Base-by-base conservation (phyloP, 1,140 invertebrate species). In the Aphelenchoides avenae region DNA sequence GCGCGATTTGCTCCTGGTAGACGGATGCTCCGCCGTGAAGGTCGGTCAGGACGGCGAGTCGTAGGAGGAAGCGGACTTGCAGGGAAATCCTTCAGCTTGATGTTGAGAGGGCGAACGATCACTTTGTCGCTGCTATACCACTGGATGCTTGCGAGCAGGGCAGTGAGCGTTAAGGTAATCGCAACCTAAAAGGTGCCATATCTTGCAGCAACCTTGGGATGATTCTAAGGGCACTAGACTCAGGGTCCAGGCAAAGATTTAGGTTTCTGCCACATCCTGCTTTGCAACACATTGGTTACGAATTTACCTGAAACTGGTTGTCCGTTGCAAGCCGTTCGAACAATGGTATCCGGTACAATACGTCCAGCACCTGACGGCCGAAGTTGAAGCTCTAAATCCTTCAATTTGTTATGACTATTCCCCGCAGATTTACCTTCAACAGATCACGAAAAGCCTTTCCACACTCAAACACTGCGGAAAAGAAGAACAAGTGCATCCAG, bases 401-500 rank as follows among this genome's bases (percentile, higher is more conserved):
- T 31, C 18, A 11, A 20, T 31, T 20, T 6, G 3, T 11, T 33
- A n/a, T 11, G 11, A 20, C 3, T 39, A 13, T 30, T 27, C 26
- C 15, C 24, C 20, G 3, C 22, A 47, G 39, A 62, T 36, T 29
- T 61, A 62, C 42, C 24, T 54, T 60, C 13, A 60, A 26, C 33
- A 53, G 9, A 11, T 30, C 18, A 27, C 44, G 5, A 20, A 62
- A 15, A 43, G 27, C 7, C 36, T 50, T 39, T 1, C 18, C 39
- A 6, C 15, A 20, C 27, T 46, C 30, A 36, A 66, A 66, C 5
- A n/a, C 13, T 39, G 41, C 27, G 7, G 33, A 71, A 58, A 70
- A 40, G 24, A 56, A 40, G 18, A 47, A 64, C 9, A 69, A 46
- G 42, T 67, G 66, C 37, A 67, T 43, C 65, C 65, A 67, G 44